Evolutionary conservation across 2,797 vertebrate species (phyloP).

Genomic region (Liparis tanakae): DNA sequence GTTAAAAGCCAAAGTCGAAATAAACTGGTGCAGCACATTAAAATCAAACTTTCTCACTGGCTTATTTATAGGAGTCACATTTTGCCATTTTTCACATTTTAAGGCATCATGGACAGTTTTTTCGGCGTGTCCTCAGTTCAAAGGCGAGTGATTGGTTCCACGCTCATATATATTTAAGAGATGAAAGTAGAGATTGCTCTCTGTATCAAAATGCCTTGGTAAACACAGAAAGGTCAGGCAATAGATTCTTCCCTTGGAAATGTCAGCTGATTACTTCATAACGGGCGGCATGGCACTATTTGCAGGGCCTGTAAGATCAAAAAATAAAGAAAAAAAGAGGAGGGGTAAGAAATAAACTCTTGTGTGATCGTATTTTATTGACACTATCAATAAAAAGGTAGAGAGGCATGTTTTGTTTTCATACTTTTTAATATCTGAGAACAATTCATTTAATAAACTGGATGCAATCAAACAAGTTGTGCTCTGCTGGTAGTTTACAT

Average conservation of each 20-base stretch:
- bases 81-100: background rate
- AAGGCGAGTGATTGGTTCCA: conserved; percentile 53
- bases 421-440: conserved; percentile 43
- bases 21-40: background rate
- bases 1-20: background rate
- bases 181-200: conserved; percentile 70
- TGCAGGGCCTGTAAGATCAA: conserved; percentile 35
- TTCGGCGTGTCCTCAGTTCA: conserved; percentile 34
- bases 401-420: background rate
- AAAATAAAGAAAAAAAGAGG: conserved; percentile 1
- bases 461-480: conserved; percentile 34
- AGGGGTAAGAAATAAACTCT: background rate
- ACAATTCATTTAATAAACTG: conserved; percentile 30
- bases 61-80: background rate
- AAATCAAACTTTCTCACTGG: background rate
- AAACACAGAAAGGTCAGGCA: conserved; percentile 80
- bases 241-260: conserved; percentile 79
- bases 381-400: conserved; percentile 13
- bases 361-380: background rate
- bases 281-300: conserved; percentile 45
- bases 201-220: conserved; percentile 62
- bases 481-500: conserved; percentile 17
- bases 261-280: conserved; percentile 75
- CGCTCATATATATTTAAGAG: conserved; percentile 60
- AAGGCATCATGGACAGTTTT: background rate